Percentiles rank a stretch among this genome's conserved stretches.
Evolutionary conservation across 2,888 invertebrate genomes (phyloP).

Genomic region (Lasioglossum villosulum): DNA sequence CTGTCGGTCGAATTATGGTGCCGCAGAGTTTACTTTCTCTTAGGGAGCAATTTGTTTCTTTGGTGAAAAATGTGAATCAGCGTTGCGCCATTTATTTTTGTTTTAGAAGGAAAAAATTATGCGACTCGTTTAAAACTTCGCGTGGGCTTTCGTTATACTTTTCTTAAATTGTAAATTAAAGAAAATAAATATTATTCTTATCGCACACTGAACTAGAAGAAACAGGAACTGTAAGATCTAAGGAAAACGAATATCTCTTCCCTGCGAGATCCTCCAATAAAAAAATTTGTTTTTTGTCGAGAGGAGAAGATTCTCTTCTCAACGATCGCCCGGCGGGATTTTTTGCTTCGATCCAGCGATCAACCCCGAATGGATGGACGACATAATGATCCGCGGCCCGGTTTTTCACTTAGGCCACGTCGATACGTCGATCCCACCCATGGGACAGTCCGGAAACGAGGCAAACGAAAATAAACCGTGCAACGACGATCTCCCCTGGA

Average conservation of each 20-base stretch:
- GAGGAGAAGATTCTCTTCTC: not conserved
- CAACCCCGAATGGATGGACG: not conserved
- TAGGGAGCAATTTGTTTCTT: not conserved
- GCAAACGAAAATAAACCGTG: conserved; percentile 52
- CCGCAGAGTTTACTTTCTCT: not conserved
- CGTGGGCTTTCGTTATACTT: not conserved
- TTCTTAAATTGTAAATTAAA: not conserved
- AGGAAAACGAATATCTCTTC: too few relatives aligned
- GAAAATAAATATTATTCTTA: too few relatives aligned
- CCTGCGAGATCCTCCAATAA: too few relatives aligned
- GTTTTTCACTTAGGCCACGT: not conserved
- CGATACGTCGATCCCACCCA: conserved; percentile 20
- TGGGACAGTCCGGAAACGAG: conserved; percentile 35
- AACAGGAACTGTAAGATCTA: too few relatives aligned
- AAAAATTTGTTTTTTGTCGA: too few relatives aligned
- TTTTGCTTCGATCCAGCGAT: not conserved
- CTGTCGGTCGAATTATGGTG: not conserved
- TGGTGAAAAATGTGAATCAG: not conserved
- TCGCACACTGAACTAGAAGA: too few relatives aligned
- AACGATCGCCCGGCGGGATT: not conserved
- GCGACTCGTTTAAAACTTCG: not conserved
- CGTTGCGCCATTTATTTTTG: not conserved
- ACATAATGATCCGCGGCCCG: not conserved
- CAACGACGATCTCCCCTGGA: conserved; percentile 38
- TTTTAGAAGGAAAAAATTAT: not conserved